A percentile compares a stretch with the other conserved stretches of the same genome.
phyloP scores from a whole-genome alignment of 1,140 invertebrate genomes.

The Trichonephila inaurata region DNA sequence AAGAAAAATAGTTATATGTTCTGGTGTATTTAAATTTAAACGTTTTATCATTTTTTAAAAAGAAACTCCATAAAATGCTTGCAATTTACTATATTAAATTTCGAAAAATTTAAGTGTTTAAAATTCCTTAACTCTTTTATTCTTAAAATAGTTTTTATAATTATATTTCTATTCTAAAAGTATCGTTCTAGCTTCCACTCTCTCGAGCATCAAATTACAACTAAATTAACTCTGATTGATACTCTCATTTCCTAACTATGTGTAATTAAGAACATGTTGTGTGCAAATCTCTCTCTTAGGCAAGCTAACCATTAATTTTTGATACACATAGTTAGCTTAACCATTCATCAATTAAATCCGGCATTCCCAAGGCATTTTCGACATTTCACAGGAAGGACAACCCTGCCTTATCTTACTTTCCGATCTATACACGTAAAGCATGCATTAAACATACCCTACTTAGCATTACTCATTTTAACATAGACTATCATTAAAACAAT shows the following conservation, averaged over 20 bases:
- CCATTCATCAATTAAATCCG: neutral
- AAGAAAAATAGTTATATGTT: too few relatives aligned
- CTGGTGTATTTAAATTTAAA: too few relatives aligned
- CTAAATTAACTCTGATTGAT: too few relatives aligned
- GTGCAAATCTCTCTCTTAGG: neutral
- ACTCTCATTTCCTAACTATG: neutral
- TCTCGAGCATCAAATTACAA: too few relatives aligned
- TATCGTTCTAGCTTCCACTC: too few relatives aligned
- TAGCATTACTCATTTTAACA: neutral
- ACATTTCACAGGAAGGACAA: neutral
- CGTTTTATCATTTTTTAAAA: too few relatives aligned
- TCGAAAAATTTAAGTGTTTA: too few relatives aligned
- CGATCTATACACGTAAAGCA: neutral
- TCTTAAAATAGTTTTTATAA: too few relatives aligned
- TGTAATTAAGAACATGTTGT: neutral
- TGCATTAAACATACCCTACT: constrained; percentile 1
- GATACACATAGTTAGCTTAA: neutral
- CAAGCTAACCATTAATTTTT: neutral
- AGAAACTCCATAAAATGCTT: too few relatives aligned
- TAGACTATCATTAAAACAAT: neutral
- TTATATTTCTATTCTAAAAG: too few relatives aligned
- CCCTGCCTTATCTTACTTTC: neutral
- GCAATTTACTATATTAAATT: too few relatives aligned
- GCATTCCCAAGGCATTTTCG: neutral
- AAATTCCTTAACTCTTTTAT: too few relatives aligned